Evolutionary conservation across 2,888 invertebrate species (phyloP).

Genomic region (Rambutsinella grinnellia): DNA sequence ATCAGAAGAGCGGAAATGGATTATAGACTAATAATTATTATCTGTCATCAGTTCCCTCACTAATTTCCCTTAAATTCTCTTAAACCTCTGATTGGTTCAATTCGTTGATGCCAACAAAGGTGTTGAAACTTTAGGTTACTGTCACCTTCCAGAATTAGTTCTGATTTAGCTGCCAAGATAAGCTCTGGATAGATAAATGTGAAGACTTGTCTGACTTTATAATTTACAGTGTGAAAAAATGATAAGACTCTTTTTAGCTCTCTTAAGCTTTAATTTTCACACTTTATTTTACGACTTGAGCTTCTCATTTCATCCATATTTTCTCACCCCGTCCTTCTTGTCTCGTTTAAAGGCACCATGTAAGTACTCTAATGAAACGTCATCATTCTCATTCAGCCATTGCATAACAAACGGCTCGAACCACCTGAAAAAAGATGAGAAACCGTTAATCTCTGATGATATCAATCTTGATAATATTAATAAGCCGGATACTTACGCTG

Average conservation of each 20-base stretch:
- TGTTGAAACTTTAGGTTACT: too few relatives aligned
- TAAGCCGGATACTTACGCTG: conserved; percentile 75
- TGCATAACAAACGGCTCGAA: conserved; percentile 99
- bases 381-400: conserved; percentile 99
- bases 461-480: neutral
- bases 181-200: neutral
- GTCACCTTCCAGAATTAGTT: conserved; percentile 30
- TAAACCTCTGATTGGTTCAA: too few relatives aligned
- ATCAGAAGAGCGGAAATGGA: conserved; percentile 36
- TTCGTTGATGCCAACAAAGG: too few relatives aligned
- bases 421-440: conserved; percentile 75
- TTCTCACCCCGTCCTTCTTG: conserved; percentile 88
- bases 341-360: conserved; percentile 99
- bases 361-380: conserved; percentile 97
- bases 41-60: conserved; percentile 47
- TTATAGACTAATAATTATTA: conserved; percentile 43
- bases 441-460: neutral
- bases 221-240: conserved; percentile 16
- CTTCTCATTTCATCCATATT: neutral
- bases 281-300: neutral
- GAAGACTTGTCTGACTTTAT: conserved; percentile 24
- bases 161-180: neutral
- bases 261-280: neutral
- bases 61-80: conserved; percentile 26
- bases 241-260: neutral